These are phyloP conservation scores for Drosophila subpulchrella DNA, from an alignment of 1,140 invertebrate species.

Conservation along the genomic window DNA sequence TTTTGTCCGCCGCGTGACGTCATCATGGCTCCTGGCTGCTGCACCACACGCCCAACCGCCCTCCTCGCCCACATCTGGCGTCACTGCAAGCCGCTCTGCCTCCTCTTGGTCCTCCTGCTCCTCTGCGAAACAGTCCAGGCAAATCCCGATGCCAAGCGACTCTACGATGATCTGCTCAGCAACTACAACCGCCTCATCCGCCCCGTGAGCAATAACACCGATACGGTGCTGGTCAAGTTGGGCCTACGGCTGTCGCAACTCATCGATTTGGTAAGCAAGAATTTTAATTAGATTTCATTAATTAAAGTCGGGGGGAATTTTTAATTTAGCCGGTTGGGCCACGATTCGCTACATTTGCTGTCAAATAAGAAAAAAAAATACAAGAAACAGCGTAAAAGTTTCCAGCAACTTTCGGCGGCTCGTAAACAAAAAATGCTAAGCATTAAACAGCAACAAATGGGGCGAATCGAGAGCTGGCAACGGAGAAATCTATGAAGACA, in stretches of 20 bases:
- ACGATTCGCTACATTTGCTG: constrained; percentile 69
- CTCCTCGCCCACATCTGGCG: constrained; percentile 63
- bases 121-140: constrained; percentile 84
- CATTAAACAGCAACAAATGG: constrained; percentile 62
- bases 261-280: constrained; percentile 93
- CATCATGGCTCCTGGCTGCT: constrained; percentile 59
- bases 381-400: constrained; percentile 20
- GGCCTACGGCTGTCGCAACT: constrained; percentile 96
- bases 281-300: constrained; percentile 62
- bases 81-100: constrained; percentile 73
- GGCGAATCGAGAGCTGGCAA: constrained; percentile 23
- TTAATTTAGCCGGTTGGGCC: constrained; percentile 58
- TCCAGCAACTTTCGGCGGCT: constrained; percentile 32
- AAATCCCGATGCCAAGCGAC: constrained; percentile 95
- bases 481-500: constrained; percentile 24
- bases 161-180: constrained; percentile 97
- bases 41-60: constrained; percentile 45
- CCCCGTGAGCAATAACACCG: constrained; percentile 96
- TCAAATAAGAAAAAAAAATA: background rate
- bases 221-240: constrained; percentile 96
- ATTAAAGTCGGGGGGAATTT: constrained; percentile 41
- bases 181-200: constrained; percentile 98
- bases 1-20: constrained; percentile 55
- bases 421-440: constrained; percentile 56
- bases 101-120: constrained; percentile 66